Base-by-base conservation (phyloP, 2,797 vertebrate genomes). In the Morelia viridis region DNA sequence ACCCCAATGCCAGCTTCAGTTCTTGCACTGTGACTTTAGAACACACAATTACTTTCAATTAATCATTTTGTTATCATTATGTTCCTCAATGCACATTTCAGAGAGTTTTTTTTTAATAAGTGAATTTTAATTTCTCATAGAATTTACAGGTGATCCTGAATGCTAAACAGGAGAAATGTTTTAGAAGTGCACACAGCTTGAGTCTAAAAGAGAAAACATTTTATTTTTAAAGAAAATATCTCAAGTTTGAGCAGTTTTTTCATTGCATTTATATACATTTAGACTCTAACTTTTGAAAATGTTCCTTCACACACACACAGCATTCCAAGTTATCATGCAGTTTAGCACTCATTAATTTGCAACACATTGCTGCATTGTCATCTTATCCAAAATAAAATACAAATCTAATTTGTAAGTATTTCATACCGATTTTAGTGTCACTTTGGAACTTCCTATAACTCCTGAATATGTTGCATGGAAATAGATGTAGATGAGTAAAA, bases 131-230 rank as follows among this genome's bases (percentile, higher is more conserved):
- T 62, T 50, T 46, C 46, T 19, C 46, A 8, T 41, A 41, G n/a
- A 35, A 13, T 56, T n/a, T n/a, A 85, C 61, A 50, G 61, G 26
- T 13, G 7, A 6, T 31, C n/a, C n/a, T 85, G n/a, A 85, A 62
- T 61, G 28, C 6, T 1, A 87, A 56, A 92, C 8, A 56, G n/a
- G 56, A 68, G 41, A 92, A 13, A 7, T 46, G 31, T 85, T 90
- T 0, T 1, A 94, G 56, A 90, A 93, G 92, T 65, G 26, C 12
- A 24, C 88, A 90, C 87, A 94, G 85, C 17, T 11, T 3, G 0
- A 26, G 46, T 93, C 92, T 94, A 90, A 64, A 94, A 92, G 94
- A 95, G 95, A 24, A 57, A 53, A 96, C 93, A 57, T 4, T 71
- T 53, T 50, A 64, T 41, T 57, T 89, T 91, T 92, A 87, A 65